Evolutionary conservation across 2,797 vertebrate species (phyloP).

Genomic region (Eulemur mongoz): DNA sequence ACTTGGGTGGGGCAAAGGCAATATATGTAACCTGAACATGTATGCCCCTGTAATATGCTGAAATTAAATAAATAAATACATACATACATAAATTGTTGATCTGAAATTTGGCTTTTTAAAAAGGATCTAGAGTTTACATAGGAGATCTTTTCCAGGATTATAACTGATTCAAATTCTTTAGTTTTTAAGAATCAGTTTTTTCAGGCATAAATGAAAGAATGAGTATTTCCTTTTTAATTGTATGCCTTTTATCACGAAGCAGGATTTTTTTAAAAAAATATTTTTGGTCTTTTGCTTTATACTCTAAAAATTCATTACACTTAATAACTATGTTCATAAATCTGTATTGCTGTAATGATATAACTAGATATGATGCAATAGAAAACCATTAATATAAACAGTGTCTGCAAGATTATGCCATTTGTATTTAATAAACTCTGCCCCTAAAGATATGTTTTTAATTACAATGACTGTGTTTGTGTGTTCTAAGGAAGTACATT

Average conservation of each 20-base stretch:
- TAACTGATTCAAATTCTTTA: neutral
- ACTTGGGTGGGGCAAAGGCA: too few species aligned
- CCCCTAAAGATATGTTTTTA: neutral
- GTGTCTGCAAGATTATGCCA: neutral
- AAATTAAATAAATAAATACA: too few species aligned
- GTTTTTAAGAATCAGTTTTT: slow-evolving; percentile 33
- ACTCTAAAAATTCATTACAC: neutral
- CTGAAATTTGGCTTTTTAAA: neutral
- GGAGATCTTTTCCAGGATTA: neutral
- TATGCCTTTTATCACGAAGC: neutral
- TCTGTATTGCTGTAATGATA: neutral
- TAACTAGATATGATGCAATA: neutral
- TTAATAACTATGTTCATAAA: neutral
- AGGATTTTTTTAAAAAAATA: neutral
- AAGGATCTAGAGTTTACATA: neutral
- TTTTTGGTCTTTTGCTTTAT: neutral
- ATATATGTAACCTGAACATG: too few species aligned
- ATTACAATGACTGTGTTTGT: neutral
- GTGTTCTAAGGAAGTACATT: neutral
- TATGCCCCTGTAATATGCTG: too few species aligned
- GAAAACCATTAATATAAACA: neutral
- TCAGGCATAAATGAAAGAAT: neutral
- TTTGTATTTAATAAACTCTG: neutral
- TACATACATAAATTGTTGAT: neutral
- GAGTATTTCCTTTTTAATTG: neutral